Evolutionary conservation across 2,797 vertebrate genomes (phyloP).

Genomic region (Danio tinwini): DNA sequence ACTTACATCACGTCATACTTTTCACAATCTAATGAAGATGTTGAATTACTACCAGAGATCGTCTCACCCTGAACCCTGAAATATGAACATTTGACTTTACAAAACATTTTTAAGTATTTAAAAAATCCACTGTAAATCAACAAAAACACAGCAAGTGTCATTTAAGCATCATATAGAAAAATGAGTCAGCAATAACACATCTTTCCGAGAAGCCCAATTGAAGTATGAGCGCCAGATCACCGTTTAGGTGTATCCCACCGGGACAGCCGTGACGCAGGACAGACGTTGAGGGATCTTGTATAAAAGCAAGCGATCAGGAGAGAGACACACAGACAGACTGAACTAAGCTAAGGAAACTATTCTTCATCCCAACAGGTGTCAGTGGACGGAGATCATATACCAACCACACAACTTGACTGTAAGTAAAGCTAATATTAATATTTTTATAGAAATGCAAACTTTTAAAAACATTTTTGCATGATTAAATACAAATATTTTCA

Average conservation of each 20-base stretch:
- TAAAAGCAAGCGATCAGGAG: conserved; percentile 43
- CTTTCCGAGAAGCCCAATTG: conserved; percentile 40
- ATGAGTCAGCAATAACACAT: conserved; percentile 35
- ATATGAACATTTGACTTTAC: background rate
- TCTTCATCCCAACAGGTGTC: conserved; percentile 21
- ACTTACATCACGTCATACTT: conserved; percentile 54
- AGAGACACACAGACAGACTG: background rate
- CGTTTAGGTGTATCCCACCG: conserved; percentile 15
- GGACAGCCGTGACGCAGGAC: conserved; percentile 55
- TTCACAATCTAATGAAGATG: conserved; percentile 54
- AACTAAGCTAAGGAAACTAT: background rate
- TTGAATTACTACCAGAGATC: conserved; percentile 20
- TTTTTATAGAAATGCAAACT: no score
- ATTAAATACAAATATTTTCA: no score
- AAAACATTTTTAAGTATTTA: background rate
- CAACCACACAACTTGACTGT: conserved; percentile 5
- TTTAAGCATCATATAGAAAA: background rate
- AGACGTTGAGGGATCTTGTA: conserved; percentile 29
- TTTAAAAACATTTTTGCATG: no score
- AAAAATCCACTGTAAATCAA: background rate
- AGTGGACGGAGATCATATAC: background rate
- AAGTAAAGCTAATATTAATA: background rate
- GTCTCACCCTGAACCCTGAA: background rate
- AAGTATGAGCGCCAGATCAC: conserved; percentile 43
- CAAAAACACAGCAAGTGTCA: background rate